phyloP scores from a whole-genome alignment of 2,888 invertebrate species.

The Brachyptera risi region DNA sequence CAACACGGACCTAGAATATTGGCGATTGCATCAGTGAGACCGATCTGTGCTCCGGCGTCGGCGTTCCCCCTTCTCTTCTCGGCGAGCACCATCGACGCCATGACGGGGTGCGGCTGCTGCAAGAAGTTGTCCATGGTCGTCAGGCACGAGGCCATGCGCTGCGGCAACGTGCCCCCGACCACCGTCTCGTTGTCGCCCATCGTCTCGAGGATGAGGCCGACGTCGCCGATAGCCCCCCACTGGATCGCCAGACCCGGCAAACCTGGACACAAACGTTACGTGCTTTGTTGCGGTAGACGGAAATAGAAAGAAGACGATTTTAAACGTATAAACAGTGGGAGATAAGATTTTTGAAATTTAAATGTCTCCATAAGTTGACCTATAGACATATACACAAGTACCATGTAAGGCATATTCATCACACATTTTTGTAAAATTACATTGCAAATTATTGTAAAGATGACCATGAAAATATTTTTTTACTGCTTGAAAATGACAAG shows the following conservation, averaged over 20 bases:
- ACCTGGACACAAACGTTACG: constrained; percentile 46
- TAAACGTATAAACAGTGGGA: background rate
- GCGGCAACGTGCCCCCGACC: constrained; percentile 93
- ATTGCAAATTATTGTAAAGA: no score
- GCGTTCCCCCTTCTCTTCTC: constrained; percentile 67
- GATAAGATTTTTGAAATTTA: background rate
- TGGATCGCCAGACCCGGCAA: constrained; percentile 89
- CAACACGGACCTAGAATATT: constrained; percentile 75
- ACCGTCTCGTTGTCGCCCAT: constrained; percentile 88
- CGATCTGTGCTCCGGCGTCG: constrained; percentile 53
- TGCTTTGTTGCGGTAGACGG: background rate
- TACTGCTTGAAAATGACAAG: no score
- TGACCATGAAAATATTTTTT: no score
- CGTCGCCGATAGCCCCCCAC: constrained; percentile 99
- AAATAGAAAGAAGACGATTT: background rate
- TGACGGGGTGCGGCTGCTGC: constrained; percentile 79
- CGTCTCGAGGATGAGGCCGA: constrained; percentile 85
- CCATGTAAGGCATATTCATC: no score
- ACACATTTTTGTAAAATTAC: no score
- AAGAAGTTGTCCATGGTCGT: constrained; percentile 84
- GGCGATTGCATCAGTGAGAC: constrained; percentile 73
- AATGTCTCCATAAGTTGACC: no score
- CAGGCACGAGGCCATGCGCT: constrained; percentile 91
- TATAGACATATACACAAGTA: no score
- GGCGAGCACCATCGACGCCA: constrained; percentile 81